Conservation (phyloP, 2,797 vertebrate species). For the Ctenosaura bakeri region DNA sequence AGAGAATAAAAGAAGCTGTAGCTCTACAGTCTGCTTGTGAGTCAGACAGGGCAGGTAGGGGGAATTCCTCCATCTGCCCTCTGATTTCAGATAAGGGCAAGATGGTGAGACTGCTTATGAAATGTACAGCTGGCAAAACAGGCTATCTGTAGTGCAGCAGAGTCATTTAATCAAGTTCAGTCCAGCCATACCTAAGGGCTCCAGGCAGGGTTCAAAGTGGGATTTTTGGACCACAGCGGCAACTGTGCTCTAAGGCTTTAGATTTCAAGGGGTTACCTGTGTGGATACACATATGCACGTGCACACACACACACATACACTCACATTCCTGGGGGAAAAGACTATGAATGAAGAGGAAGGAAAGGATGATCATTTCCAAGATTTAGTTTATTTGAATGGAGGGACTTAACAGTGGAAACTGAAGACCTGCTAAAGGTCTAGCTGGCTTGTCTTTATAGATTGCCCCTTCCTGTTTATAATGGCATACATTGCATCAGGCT, state of each 20-base stretch:
- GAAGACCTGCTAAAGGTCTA: not conserved
- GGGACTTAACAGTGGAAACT: not conserved
- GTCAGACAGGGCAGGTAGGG: conserved; percentile 23
- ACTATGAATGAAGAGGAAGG: conserved; percentile 20
- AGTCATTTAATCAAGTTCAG: conserved; percentile 48
- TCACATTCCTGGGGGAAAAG: conserved; percentile 41
- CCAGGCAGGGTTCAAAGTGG: conserved; percentile 37
- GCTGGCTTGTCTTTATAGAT: accelerated
- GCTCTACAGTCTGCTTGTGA: conserved; percentile 34
- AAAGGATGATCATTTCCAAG: conserved; percentile 11
- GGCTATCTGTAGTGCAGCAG: not conserved
- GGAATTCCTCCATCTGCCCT: conserved; percentile 58
- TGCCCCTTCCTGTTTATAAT: not conserved
- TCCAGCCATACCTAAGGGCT: conserved; percentile 50
- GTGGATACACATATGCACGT: no score
- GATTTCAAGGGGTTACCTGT: not conserved
- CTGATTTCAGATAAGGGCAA: conserved; percentile 37
- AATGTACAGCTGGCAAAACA: not conserved
- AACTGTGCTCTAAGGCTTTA: not conserved
- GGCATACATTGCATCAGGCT: conserved; percentile 17
- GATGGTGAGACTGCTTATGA: accelerated
- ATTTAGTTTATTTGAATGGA: not conserved
- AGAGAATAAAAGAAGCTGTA: not conserved
- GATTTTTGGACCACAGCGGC: conserved; percentile 35
- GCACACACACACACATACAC: not conserved